Base-by-base conservation (phyloP, 1,140 invertebrate genomes). In the Drosophila varians region DNA sequence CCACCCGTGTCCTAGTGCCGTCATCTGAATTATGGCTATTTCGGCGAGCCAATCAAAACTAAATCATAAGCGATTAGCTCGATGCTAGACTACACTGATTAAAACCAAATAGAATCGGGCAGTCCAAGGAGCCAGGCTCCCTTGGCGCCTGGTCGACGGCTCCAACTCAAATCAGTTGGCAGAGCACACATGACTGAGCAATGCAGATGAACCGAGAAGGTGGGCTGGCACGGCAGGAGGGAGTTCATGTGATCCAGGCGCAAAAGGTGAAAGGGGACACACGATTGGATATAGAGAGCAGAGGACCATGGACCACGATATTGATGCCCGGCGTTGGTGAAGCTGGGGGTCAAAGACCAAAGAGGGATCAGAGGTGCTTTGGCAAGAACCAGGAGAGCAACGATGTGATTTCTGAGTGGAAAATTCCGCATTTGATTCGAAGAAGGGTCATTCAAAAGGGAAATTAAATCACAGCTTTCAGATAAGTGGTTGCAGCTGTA, bases 31-130 rank as follows among this genome's bases (percentile, higher is more conserved):
- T 86, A 79, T 76, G 55, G 52, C 54, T 70, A 84, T 57, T 76
- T 76, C 42, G 55, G 47, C 72, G 47, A 70, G 57, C 76, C 72
- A 84, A 84, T 84, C 80, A 80, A 79, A 84, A 84, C 76, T 79
- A 84, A 86, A 76, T 84, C 82, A 84, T 86, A 84, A 86, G 68
- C 76, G 80, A 84, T 84, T 86, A 84, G 80, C 68, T 65, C 55
- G 51, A 76, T 68, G 80, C 54, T 86, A 54, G 80, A 69, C 51
- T 80, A 43, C 71, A 72, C 80, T 80, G 76, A 84, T 84, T 84
- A 86, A 76, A 73, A 72, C 80, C 78, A 80, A 65, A 42, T 42
- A 16, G 38, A 42, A 18, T 1, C 6, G 38, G 16, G 38, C 8
- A 40, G 55, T 21, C 43, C 34, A 43, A 55, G 34, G 38, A 62